Evolutionary conservation across 2,888 invertebrate genomes (phyloP), one percentile per base, ranked within the genome.

Genomic region (Eilema sororculum): DNA sequence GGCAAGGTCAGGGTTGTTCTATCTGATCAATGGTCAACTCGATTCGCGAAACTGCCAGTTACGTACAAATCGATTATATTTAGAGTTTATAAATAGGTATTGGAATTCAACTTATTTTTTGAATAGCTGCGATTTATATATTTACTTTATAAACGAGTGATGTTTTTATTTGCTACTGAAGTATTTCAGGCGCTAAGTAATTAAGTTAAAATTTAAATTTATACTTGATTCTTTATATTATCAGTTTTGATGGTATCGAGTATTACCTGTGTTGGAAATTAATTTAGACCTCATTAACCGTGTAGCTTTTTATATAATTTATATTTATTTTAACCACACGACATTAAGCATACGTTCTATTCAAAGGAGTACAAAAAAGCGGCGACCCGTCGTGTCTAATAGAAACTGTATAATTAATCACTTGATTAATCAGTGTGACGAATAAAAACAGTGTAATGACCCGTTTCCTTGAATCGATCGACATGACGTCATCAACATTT

Each of bases 371-470:
- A 88, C 87, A 88, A 90, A 92, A 91, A 82, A 88, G 83, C 84
- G 84, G 81, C 85, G 81, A 84, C 86, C 86, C 86, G 87, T 81
- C 88, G 87, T 84, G 88, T 90, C 90, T 90, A 91, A 93, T 93
- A 92, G 90, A 93, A 93, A 93, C 88, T 90, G 85, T 90, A 90
- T 93, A 95, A 95, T 94, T 95, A 95, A 95, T 95, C 94, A 95
- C 91, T 89, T 90, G 92, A 93, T 93, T 95, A 95, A 95, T 95
- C 94, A 95, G 94, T 93, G 94, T 92, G 93, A 92, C 93, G 94
- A 95, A 94, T 95, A 94, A 95, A 94, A 95, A 94, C 93, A 93
- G 91, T 91, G 89, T 94, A 95, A 94, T 95, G 95, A 94, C 93
- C 92, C 90, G 93, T 92, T 95, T 95, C 95, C 93, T 91, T 86